These are phyloP conservation scores for Drosophila orena DNA, from an alignment of 1,140 invertebrate species.

Conservation along the genomic window DNA sequence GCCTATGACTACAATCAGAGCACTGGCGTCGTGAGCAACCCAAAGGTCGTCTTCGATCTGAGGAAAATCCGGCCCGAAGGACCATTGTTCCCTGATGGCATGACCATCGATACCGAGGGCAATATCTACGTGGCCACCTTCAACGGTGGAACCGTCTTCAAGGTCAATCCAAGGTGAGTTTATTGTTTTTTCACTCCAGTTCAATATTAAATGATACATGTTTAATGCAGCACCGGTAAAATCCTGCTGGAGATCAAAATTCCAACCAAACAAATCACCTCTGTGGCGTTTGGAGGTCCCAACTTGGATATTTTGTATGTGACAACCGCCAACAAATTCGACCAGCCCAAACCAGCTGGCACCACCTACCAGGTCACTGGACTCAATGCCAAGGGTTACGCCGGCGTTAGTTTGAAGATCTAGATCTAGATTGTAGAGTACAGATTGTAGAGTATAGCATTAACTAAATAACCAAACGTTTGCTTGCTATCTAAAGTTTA, in stretches of 20 bases:
- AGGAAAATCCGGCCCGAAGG: slow-evolving; percentile 85
- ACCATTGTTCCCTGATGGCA: slow-evolving; percentile 87
- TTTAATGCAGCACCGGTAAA: slow-evolving; percentile 60
- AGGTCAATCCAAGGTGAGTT: slow-evolving; percentile 75
- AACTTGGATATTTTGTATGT: slow-evolving; percentile 91
- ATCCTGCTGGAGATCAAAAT: slow-evolving; percentile 74
- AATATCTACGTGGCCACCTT: slow-evolving; percentile 91
- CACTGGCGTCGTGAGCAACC: slow-evolving; percentile 88
- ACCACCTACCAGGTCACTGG: slow-evolving; percentile 90
- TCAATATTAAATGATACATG: background rate
- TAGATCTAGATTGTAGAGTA: slow-evolving; percentile 32
- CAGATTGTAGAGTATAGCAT: slow-evolving; percentile 6
- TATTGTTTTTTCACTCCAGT: background rate
- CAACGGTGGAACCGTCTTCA: slow-evolving; percentile 85
- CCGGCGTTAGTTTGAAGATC: slow-evolving; percentile 60
- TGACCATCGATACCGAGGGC: slow-evolving; percentile 91
- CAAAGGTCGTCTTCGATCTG: slow-evolving; percentile 86
- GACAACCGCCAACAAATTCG: slow-evolving; percentile 88
- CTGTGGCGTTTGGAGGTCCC: slow-evolving; percentile 91
- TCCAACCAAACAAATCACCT: slow-evolving; percentile 91
- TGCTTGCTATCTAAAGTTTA: background rate
- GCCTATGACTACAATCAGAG: slow-evolving; percentile 91
- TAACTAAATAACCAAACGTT: slow-evolving; percentile 4
- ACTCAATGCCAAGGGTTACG: slow-evolving; percentile 87
- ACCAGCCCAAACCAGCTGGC: slow-evolving; percentile 88